Conservation (phyloP, 2,888 invertebrate species). For the Stegana nigrithorax region DNA sequence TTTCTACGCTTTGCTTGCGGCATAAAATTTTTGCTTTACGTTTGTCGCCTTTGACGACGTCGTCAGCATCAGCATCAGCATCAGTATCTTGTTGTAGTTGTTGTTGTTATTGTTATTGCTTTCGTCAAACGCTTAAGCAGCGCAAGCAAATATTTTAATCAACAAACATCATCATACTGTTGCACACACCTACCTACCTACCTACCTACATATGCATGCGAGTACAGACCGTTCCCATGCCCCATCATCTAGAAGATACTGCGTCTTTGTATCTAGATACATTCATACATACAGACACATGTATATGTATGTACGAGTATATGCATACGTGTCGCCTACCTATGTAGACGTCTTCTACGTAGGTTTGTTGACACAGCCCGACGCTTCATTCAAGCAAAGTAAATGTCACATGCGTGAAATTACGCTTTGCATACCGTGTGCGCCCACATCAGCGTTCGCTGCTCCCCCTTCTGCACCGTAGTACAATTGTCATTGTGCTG, state of each 20-base stretch:
- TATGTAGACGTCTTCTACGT: no score
- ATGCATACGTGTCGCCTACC: slow-evolving; percentile 3
- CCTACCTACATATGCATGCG: slow-evolving; percentile 28
- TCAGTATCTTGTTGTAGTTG: slow-evolving; percentile 5
- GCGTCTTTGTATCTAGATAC: background rate
- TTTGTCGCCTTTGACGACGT: background rate
- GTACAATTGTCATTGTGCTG: no score
- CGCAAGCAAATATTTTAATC: slow-evolving; percentile 11
- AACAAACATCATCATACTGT: slow-evolving; percentile 21
- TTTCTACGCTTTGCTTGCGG: slow-evolving; percentile 47
- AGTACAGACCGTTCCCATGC: no score
- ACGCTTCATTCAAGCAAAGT: slow-evolving; percentile 35
- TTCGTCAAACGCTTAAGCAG: slow-evolving; percentile 9
- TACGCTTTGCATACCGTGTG: background rate
- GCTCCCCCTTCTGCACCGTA: background rate
- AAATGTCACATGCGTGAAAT: slow-evolving; percentile 36
- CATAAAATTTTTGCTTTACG: slow-evolving; percentile 50
- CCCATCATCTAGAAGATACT: no score
- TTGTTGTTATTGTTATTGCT: slow-evolving; percentile 1
- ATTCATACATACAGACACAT: background rate
- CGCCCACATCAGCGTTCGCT: background rate
- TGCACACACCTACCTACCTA: slow-evolving; percentile 21
- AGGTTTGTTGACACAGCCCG: slow-evolving; percentile 19
- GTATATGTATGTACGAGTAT: background rate
- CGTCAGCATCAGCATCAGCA: background rate